These are phyloP conservation scores for Promerops cafer DNA, from an alignment of 2,113 vertebrate species.

Conservation along the genomic window DNA sequence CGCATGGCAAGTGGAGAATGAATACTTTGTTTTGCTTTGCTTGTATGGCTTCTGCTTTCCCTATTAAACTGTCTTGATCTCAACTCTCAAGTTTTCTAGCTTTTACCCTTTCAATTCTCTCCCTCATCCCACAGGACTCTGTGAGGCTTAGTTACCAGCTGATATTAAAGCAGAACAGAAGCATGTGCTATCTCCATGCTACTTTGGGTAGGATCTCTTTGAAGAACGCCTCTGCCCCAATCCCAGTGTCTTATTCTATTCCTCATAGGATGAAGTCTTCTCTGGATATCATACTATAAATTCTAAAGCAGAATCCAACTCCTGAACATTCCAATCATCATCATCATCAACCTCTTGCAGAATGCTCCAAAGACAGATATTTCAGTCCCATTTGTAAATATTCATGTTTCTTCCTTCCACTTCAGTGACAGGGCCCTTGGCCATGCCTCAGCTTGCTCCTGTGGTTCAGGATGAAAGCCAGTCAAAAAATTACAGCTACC, in stretches of 20 bases:
- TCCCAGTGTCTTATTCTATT: not conserved
- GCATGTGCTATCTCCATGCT: not conserved
- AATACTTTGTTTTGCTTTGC: not conserved
- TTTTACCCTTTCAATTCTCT: not conserved
- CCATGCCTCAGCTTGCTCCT: not conserved
- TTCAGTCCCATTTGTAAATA: not conserved
- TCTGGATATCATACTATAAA: not conserved
- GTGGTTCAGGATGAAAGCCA: not conserved
- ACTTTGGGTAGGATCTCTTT: not conserved
- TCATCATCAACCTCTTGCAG: not conserved
- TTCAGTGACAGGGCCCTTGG: not conserved
- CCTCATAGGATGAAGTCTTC: not conserved
- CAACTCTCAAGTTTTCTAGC: not conserved
- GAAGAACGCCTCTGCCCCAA: not conserved
- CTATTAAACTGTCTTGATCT: not conserved
- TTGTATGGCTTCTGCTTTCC: not conserved
- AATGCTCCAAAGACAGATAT: not conserved
- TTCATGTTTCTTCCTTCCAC: not conserved
- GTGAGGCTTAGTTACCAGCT: not conserved
- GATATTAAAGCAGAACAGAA: not conserved
- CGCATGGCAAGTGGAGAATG: not conserved
- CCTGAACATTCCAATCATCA: not conserved
- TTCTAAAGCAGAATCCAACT: not conserved
- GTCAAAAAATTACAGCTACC: not conserved
- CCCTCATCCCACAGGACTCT: not conserved